These are phyloP conservation scores for Gortyna flavago DNA, from an alignment of 2,888 invertebrate genomes.

Conservation along the genomic window DNA sequence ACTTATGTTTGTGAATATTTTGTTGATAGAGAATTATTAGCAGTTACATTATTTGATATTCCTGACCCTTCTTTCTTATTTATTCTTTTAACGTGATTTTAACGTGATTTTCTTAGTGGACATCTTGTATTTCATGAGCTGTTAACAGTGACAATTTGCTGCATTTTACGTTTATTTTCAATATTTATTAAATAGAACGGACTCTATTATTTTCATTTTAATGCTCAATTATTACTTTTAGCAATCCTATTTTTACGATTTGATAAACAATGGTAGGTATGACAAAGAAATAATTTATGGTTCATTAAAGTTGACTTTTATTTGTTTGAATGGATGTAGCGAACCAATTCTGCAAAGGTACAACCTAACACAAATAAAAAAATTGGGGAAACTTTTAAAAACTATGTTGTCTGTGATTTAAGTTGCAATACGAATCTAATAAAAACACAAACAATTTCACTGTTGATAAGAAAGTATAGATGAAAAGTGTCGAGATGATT, in stretches of 20 bases:
- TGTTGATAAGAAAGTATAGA: conserved; percentile 25
- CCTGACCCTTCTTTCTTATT: neutral
- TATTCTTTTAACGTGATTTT: too few species aligned
- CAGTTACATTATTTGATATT: neutral
- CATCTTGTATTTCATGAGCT: neutral
- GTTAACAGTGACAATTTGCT: neutral
- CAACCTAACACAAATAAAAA: neutral
- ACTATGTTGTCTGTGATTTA: neutral
- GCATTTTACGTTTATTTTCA: neutral
- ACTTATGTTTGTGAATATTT: neutral
- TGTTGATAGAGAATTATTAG: neutral
- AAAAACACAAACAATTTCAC: conserved; percentile 7
- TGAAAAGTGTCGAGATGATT: conserved; percentile 18
- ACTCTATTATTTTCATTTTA: neutral
- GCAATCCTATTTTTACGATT: neutral
- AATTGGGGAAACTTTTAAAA: neutral
- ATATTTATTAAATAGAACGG: neutral
- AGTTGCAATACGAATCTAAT: neutral
- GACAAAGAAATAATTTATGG: neutral
- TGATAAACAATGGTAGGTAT: neutral
- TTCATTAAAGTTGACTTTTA: too few species aligned
- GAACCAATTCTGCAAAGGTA: neutral
- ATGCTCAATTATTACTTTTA: neutral
- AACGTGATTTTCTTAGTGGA: neutral
- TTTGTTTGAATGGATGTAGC: neutral